Base-by-base conservation (phyloP, 2,113 vertebrate species). In the Micronycteris hirsuta region DNA sequence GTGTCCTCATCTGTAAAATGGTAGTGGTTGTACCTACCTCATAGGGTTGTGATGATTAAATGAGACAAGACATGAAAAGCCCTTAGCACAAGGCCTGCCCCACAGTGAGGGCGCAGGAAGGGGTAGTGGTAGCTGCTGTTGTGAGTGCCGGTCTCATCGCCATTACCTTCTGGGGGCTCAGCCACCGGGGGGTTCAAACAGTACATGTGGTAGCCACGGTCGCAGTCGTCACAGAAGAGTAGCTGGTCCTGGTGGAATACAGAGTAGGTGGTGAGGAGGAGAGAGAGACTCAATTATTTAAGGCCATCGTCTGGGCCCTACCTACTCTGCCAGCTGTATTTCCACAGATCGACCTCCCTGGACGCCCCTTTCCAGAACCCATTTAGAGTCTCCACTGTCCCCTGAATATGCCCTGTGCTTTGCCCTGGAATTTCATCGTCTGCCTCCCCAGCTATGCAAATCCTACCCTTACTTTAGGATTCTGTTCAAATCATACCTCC, bases 121-220 rank as follows among this genome's bases (percentile, higher is more conserved):
- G 24, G 28, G 67, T 4, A 45, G 43, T n/a, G 9, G 52, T 6
- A 56, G 86, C 6, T 87, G 47, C n/a, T 73, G 77, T 38, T 96
- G 78, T 92, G 56, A 93, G 38, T 96, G 74, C 28, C 74, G 52
- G 70, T 5, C 86, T 97, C 89, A 84, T 96, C 10, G 4, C 41
- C 58, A 54, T 98, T 99, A 99, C 99, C 99, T 99, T 99, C 99
- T 54, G 99, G 99, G 87, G 99, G 99, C 96, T 99, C 99, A 94
- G 99, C 99, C 98, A 99, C 99, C 0, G 99, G 99, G 65, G 99
- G 99, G 94, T 99, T 99, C 98, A 99, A 99, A 98, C 99, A 99
- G 98, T 99, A 99, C 99, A 99, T 99, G 98, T 99, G 99, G 98
- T 99, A 99, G 96, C 99, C 99, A 96, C 99, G 99, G 98, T 99